phyloP scores from a whole-genome alignment of 2,888 invertebrate species.

The Beris morrisii region DNA sequence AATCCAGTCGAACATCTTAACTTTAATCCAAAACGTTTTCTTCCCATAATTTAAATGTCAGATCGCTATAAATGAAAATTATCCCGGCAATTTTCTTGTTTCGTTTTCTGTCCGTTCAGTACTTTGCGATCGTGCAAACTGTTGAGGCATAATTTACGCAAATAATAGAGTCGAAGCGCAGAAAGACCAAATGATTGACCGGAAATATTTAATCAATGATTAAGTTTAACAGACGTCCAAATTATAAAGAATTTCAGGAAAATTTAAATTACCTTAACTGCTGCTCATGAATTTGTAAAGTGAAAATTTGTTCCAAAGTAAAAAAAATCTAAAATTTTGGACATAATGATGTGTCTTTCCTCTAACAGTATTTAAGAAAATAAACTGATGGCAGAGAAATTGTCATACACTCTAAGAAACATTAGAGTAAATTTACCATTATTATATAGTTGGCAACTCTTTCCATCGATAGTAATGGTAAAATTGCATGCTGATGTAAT shows the following conservation, averaged over 20 bases:
- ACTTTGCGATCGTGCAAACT: slow-evolving; percentile 26
- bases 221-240: background rate
- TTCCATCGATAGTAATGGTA: too few species aligned
- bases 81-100: slow-evolving; percentile 32
- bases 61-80: slow-evolving; percentile 28
- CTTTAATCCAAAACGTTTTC: slow-evolving; percentile 10
- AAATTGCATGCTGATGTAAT: too few species aligned
- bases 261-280: background rate
- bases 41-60: slow-evolving; percentile 33
- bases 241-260: too few species aligned
- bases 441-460: too few species aligned
- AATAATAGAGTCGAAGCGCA: slow-evolving; percentile 24
- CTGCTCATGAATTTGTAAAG: background rate
- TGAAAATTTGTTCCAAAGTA: background rate
- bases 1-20: slow-evolving; percentile 5
- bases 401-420: too few species aligned
- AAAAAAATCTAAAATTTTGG: background rate
- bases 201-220: slow-evolving; percentile 27
- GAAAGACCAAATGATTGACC: slow-evolving; percentile 20
- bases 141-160: slow-evolving; percentile 23
- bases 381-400: too few species aligned
- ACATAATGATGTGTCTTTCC: background rate
- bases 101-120: slow-evolving; percentile 9
- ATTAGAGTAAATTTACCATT: too few species aligned
- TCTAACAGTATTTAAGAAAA: too few species aligned